phyloP scores from a whole-genome alignment of 1,140 invertebrate genomes.

The Microplitis mediator region DNA sequence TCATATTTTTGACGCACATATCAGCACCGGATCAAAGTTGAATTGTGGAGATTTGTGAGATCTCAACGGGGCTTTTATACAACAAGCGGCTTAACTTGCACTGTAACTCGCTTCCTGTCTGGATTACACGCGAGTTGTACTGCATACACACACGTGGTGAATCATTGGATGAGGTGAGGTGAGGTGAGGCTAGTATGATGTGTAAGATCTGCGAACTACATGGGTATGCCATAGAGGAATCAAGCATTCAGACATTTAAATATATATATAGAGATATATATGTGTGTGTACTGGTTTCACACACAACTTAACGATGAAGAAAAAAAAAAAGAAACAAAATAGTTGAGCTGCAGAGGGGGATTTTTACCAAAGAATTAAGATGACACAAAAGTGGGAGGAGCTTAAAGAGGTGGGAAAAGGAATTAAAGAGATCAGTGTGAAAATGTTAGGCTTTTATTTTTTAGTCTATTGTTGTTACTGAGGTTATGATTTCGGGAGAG shows the following conservation, averaged over 20 bases:
- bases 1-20: constrained; percentile 38
- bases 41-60: constrained; percentile 24
- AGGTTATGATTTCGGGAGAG: neutral
- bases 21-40: constrained; percentile 21
- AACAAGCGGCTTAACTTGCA: constrained; percentile 22
- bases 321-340: neutral
- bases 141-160: constrained; percentile 4
- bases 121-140: constrained; percentile 12
- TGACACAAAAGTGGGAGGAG: neutral
- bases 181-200: neutral
- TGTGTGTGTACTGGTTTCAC: constrained; percentile 3
- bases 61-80: constrained; percentile 26
- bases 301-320: neutral
- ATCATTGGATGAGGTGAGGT: neutral
- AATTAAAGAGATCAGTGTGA: neutral
- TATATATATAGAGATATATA: neutral
- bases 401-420: too few relatives aligned
- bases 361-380: neutral
- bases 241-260: neutral
- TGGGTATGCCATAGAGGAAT: constrained; percentile 1
- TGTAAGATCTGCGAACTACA: neutral
- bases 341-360: too few relatives aligned
- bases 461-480: too few relatives aligned
- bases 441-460: too few relatives aligned
- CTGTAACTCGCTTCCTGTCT: constrained; percentile 25